A percentile compares a stretch with the other conserved stretches of the same genome.
phyloP scores from a whole-genome alignment of 2,888 invertebrate species.

The Pachydiplax longipennis region DNA sequence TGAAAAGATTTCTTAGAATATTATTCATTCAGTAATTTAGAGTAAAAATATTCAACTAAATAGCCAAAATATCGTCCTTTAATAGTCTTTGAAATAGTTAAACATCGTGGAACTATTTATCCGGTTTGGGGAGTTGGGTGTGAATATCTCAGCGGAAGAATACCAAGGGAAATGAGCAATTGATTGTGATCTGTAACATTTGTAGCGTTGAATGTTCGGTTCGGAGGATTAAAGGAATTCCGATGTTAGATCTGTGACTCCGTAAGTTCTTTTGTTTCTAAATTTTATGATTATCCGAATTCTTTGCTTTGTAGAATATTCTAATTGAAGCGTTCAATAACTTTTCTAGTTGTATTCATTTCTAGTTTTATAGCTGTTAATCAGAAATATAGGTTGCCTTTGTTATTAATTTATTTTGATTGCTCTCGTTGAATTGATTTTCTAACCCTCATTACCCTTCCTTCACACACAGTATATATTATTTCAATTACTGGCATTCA shows the following conservation, averaged over 20 bases:
- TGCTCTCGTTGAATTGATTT: neutral
- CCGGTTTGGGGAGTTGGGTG: conserved; percentile 10
- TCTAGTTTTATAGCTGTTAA: neutral
- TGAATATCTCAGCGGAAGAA: conserved; percentile 39
- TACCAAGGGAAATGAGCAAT: conserved; percentile 40
- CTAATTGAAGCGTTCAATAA: neutral
- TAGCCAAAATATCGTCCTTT: neutral
- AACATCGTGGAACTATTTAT: conserved; percentile 19
- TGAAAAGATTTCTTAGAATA: too few relatives aligned
- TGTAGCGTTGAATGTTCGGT: neutral
- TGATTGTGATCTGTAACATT: conserved; percentile 36
- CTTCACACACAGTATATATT: too few relatives aligned
- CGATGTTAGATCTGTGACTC: neutral
- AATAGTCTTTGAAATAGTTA: neutral
- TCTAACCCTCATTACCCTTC: too few relatives aligned
- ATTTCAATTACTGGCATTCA: too few relatives aligned
- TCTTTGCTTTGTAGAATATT: neutral
- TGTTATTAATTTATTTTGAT: neutral
- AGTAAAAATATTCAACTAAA: neutral
- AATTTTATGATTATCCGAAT: neutral
- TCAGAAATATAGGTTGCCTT: neutral
- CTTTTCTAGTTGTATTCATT: neutral
- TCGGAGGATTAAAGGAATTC: neutral
- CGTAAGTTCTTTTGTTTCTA: neutral
- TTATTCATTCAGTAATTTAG: too few relatives aligned